Percentiles rank a stretch among this genome's conserved stretches.
Conservation (phyloP, 1,140 invertebrate species). For the Calosoma granatense region DNA sequence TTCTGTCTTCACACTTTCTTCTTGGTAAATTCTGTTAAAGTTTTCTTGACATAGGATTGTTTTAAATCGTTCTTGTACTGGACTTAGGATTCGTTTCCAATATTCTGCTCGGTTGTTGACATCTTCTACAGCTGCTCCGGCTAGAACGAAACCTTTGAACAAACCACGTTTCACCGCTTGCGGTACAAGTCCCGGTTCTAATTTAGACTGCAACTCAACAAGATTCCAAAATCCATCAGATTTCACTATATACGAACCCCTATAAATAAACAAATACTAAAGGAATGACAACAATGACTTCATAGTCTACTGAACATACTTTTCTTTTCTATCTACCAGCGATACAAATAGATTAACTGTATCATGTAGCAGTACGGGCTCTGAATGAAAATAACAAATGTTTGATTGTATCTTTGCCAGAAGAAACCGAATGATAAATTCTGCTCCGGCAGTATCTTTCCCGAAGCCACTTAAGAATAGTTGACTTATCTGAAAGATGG, state of each 20-base stretch:
- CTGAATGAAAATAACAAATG: constrained; percentile 29
- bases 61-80: constrained; percentile 48
- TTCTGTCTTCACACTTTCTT: constrained; percentile 46
- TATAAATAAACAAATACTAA: constrained; percentile 21
- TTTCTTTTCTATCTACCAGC: constrained; percentile 27
- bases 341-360: constrained; percentile 31
- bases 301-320: constrained; percentile 22
- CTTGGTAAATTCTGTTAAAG: constrained; percentile 46
- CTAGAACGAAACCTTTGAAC: constrained; percentile 41
- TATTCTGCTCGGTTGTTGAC: constrained; percentile 34
- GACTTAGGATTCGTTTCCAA: constrained; percentile 48
- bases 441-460: constrained; percentile 32
- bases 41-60: constrained; percentile 43
- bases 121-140: constrained; percentile 34
- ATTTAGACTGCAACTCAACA: constrained; percentile 29
- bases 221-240: constrained; percentile 36
- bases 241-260: constrained; percentile 31
- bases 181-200: constrained; percentile 36
- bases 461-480: constrained; percentile 27
- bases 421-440: constrained; percentile 26
- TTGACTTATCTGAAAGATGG: constrained; percentile 27
- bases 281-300: background rate
- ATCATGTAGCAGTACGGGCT: constrained; percentile 30
- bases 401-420: constrained; percentile 32
- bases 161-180: constrained; percentile 40